Base-by-base conservation (phyloP, 2,888 invertebrate genomes). In the Ditula angustiorana region DNA sequence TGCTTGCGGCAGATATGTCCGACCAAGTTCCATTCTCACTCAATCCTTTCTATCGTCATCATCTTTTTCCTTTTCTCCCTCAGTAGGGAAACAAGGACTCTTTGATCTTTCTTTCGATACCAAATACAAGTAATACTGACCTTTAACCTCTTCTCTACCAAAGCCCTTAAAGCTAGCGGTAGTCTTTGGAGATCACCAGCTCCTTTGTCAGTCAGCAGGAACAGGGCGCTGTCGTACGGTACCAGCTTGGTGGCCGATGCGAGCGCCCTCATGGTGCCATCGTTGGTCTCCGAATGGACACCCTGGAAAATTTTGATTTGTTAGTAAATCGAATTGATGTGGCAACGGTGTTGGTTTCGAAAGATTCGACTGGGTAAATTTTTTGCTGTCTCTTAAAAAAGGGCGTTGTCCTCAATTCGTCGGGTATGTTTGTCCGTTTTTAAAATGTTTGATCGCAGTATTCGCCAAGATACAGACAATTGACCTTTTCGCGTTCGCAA, bases 181-280 rank as follows among this genome's bases (percentile, higher is more conserved):
- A 87, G 76, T 13, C 83, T 74, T 64, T 87, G 87, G 2, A 82
- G 80, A 23, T 95, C 95, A 1, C 89, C 92, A 30, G 94, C 90
- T 19, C 91, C 92, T 33, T 88, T 85, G 63, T 94, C 94, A 0
- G 95, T 94, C 65, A 95, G 91, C 46, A 95, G 81, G 74, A 96
- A 93, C 8, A 95, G 87, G 0, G 94, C 95, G 67, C 94, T 94
- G 76, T 95, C 94, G 69, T 94, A 94, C 0, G 95, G 95, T 58
- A 95, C 93, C 67, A 94, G 73, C 67, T 94, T 94, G 0, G 94
- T 93, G 0, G 95, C 95, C 26, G 94, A 93, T 0, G 94, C 83
- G 28, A 95, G 81, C 0, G 94, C 95, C 55, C 92, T 85, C 90
- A 95, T 94, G 0, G 94, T 93, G 5, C 94, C 93, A 11, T 94